phyloP scores from a whole-genome alignment of 2,888 invertebrate genomes.

The Drosophila meridiana region DNA sequence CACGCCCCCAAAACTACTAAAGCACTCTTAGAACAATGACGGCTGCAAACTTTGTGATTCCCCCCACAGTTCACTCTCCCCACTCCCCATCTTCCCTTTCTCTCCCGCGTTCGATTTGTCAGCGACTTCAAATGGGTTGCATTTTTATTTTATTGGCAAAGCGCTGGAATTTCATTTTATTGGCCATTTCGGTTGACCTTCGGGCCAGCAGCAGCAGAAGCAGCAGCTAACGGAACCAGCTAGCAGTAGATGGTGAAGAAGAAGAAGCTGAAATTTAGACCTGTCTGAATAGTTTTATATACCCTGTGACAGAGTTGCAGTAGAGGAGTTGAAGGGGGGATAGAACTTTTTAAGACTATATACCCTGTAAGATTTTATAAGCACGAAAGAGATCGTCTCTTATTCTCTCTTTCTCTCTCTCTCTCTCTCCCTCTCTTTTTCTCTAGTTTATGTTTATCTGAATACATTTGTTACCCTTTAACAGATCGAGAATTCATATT shows the following conservation, averaged over 20 bases:
- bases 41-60: conserved; percentile 62
- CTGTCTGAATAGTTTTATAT: conserved; percentile 24
- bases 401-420: too few species aligned
- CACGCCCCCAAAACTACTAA: conserved; percentile 61
- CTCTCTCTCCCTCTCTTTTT: background rate
- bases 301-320: background rate
- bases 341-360: background rate
- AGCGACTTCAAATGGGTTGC: conserved; percentile 74
- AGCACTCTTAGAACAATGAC: conserved; percentile 64
- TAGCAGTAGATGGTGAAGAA: background rate
- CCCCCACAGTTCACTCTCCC: background rate
- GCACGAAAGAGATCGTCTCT: too few species aligned
- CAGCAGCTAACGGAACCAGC: conserved; percentile 1
- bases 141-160: conserved; percentile 69
- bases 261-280: conserved; percentile 8
- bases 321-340: background rate
- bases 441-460: background rate
- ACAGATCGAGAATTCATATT: too few species aligned
- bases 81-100: background rate
- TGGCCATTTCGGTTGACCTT: conserved; percentile 77
- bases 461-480: background rate
- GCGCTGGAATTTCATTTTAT: conserved; percentile 75
- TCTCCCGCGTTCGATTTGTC: conserved; percentile 69
- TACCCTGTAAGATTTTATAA: background rate
- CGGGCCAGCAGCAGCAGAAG: conserved; percentile 28